A percentile compares a stretch with the other conserved stretches of the same genome.
Evolutionary conservation across 2,113 vertebrate genomes (phyloP).

Genomic region (Psittacus erithacus): DNA sequence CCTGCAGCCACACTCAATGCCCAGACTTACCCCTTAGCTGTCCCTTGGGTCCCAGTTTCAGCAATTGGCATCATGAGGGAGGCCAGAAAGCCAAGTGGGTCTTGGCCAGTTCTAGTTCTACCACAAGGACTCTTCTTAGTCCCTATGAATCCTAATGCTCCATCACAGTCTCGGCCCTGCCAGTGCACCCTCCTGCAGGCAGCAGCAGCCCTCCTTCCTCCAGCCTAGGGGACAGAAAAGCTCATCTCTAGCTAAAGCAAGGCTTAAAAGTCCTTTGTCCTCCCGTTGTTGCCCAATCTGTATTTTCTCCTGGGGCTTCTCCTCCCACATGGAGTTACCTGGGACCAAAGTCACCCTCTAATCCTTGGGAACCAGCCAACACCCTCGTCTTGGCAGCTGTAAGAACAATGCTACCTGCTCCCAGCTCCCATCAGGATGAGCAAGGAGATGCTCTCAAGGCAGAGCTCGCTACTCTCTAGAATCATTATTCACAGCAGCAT

Average conservation of each 20-base stretch:
- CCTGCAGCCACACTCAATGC: accelerated
- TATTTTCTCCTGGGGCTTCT: neutral
- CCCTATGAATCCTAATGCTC: neutral
- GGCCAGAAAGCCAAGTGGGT: neutral
- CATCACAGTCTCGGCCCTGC: neutral
- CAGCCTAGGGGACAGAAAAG: neutral
- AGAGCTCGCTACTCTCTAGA: neutral
- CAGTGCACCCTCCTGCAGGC: neutral
- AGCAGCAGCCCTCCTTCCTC: neutral
- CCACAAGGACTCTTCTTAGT: neutral
- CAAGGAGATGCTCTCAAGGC: neutral
- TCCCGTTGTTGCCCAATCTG: neutral
- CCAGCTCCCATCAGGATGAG: neutral
- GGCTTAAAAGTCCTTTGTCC: neutral
- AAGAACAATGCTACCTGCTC: neutral
- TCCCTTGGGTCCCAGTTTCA: neutral
- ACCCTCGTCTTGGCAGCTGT: neutral
- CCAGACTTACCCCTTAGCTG: neutral
- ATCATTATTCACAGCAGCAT: neutral
- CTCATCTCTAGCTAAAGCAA: neutral
- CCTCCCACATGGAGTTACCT: neutral
- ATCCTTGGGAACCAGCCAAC: neutral
- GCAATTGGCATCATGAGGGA: neutral
- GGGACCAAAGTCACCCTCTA: neutral
- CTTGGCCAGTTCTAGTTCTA: neutral